phyloP scores from a whole-genome alignment of 2,113 vertebrate genomes.

The Oxyura jamaicensis region DNA sequence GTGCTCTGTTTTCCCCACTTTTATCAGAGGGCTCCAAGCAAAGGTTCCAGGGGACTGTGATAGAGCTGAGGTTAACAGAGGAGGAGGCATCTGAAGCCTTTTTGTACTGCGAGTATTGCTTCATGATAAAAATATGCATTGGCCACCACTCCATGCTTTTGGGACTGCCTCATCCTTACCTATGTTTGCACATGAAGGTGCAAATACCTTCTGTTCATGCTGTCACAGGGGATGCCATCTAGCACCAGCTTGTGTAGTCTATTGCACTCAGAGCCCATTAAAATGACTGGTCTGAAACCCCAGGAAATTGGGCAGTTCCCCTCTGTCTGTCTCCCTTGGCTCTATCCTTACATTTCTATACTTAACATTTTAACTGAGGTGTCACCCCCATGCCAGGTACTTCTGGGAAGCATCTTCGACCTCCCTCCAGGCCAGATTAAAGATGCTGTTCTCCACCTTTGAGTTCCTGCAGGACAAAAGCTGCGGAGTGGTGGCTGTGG shows the following conservation, averaged over 20 bases:
- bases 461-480: neutral
- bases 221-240: neutral
- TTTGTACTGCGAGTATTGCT: neutral
- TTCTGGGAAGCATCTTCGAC: neutral
- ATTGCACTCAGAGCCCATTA: neutral
- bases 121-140: neutral
- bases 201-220: neutral
- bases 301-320: neutral
- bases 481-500: neutral
- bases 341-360: rapidly evolving
- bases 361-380: neutral
- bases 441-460: neutral
- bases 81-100: neutral
- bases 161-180: neutral
- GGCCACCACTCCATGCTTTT: neutral
- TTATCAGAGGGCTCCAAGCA: neutral
- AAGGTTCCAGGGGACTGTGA: rapidly evolving
- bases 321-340: neutral
- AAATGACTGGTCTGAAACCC: neutral
- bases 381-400: neutral
- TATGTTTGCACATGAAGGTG: neutral
- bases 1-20: neutral
- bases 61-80: neutral
- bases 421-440: neutral
- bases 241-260: neutral